These are phyloP conservation scores for Syngnathus floridae DNA, from an alignment of 2,113 vertebrate genomes.

Conservation along the genomic window DNA sequence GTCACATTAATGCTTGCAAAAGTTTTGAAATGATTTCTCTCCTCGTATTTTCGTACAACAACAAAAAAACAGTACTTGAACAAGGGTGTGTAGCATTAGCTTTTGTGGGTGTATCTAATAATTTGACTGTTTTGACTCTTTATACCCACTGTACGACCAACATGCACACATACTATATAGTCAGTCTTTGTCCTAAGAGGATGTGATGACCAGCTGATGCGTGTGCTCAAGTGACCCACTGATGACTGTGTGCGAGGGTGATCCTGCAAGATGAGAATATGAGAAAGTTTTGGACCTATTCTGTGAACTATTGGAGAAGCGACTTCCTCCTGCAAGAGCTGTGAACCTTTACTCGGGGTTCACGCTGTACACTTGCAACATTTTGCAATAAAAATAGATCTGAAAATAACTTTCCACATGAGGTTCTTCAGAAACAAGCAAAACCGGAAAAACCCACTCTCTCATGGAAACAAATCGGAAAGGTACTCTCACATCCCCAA, in stretches of 20 bases:
- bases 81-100: not conserved
- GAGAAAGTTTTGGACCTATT: not conserved
- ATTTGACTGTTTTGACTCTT: not conserved
- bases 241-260: slow-evolving; percentile 6
- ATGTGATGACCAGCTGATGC: slow-evolving; percentile 29
- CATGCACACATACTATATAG: slow-evolving; percentile 1
- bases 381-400: slow-evolving; percentile 33
- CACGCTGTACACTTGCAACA: not conserved
- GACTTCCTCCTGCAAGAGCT: not conserved
- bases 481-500: slow-evolving; percentile 62
- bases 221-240: not conserved
- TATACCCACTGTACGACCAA: not conserved
- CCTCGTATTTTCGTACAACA: not conserved
- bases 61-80: not conserved
- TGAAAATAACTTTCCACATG: slow-evolving; percentile 23
- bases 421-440: not conserved
- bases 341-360: not conserved
- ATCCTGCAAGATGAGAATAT: not conserved
- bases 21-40: not conserved
- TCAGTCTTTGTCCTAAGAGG: slow-evolving; percentile 23
- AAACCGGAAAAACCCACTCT: slow-evolving; percentile 17
- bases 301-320: not conserved
- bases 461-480: slow-evolving; percentile 45
- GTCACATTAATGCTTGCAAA: not conserved
- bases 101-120: too few relatives aligned